A percentile compares a stretch with the other conserved stretches of the same genome.
Evolutionary conservation across 2,797 vertebrate species (phyloP).

Genomic region (Xenentodon cancila): DNA sequence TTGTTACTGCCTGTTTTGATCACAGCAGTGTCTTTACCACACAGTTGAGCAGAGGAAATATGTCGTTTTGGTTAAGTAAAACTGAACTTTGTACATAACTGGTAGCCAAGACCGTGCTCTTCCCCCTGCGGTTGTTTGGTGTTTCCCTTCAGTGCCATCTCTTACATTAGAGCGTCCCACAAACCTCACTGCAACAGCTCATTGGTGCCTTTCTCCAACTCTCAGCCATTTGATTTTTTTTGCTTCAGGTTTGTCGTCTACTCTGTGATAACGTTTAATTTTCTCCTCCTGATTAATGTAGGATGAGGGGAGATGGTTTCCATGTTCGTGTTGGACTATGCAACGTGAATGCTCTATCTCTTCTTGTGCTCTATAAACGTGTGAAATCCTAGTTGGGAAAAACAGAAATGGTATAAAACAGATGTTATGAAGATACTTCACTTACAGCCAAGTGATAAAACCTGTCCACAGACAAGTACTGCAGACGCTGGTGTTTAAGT

Average conservation of each 20-base stretch:
- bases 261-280: constrained; percentile 10
- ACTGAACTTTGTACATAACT: constrained; percentile 81
- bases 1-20: constrained; percentile 61
- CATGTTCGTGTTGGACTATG: constrained; percentile 1
- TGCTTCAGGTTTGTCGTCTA: not conserved
- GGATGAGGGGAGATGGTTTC: not conserved
- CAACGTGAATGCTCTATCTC: not conserved
- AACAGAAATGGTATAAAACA: constrained; percentile 5
- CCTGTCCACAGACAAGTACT: not conserved
- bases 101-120: constrained; percentile 62
- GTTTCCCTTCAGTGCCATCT: constrained; percentile 73
- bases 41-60: constrained; percentile 63
- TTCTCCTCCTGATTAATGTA: constrained; percentile 15
- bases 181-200: constrained; percentile 50
- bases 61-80: constrained; percentile 74
- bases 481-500: constrained; percentile 4
- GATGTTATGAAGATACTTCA: not conserved
- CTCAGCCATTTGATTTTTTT: constrained; percentile 3
- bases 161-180: constrained; percentile 67
- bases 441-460: constrained; percentile 6
- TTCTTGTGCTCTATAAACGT: constrained; percentile 5
- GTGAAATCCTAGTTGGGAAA: not conserved
- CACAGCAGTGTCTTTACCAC: constrained; percentile 65
- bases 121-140: constrained; percentile 69
- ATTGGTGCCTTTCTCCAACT: constrained; percentile 28